Evolutionary conservation across 1,140 invertebrate species (phyloP).

Genomic region (Pissodes strobi): DNA sequence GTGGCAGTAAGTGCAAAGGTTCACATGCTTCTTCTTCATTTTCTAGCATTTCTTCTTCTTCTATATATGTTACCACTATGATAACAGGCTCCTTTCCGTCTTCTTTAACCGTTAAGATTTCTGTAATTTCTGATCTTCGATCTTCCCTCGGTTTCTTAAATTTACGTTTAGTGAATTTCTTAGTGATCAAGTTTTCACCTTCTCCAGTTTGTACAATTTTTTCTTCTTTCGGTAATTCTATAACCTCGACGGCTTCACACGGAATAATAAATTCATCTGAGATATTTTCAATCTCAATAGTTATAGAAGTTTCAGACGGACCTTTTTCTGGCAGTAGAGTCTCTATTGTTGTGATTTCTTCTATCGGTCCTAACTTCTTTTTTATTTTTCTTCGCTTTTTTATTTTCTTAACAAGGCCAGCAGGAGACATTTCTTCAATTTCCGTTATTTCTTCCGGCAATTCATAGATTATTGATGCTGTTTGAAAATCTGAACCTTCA

Average conservation of each 20-base stretch:
- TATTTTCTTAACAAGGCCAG: constrained; percentile 14
- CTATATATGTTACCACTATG: constrained; percentile 48
- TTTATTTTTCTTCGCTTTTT: constrained; percentile 28
- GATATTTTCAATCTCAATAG: neutral
- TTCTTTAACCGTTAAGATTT: constrained; percentile 51
- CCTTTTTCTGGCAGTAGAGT: neutral
- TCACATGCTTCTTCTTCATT: constrained; percentile 29
- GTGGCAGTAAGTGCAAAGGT: constrained; percentile 22
- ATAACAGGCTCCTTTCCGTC: constrained; percentile 49
- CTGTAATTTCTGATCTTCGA: constrained; percentile 49
- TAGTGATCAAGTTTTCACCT: constrained; percentile 45
- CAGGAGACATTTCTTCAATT: constrained; percentile 8
- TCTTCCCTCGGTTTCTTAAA: constrained; percentile 56
- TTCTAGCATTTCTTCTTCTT: constrained; percentile 43
- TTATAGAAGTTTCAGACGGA: constrained; percentile 7
- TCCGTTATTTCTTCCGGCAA: constrained; percentile 25
- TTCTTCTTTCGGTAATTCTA: constrained; percentile 48
- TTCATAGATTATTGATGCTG: constrained; percentile 15
- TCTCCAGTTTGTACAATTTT: constrained; percentile 36
- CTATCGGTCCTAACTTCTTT: constrained; percentile 13
- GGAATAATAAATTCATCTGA: constrained; percentile 11
- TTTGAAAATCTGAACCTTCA: constrained; percentile 19
- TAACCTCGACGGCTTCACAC: constrained; percentile 11
- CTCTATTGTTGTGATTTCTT: constrained; percentile 29
- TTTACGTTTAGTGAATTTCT: constrained; percentile 47